Evolutionary conservation across 37 sponge, comb jelly and placozoan species (phyloP).

Genomic region (Amphimedon queenslandica): DNA sequence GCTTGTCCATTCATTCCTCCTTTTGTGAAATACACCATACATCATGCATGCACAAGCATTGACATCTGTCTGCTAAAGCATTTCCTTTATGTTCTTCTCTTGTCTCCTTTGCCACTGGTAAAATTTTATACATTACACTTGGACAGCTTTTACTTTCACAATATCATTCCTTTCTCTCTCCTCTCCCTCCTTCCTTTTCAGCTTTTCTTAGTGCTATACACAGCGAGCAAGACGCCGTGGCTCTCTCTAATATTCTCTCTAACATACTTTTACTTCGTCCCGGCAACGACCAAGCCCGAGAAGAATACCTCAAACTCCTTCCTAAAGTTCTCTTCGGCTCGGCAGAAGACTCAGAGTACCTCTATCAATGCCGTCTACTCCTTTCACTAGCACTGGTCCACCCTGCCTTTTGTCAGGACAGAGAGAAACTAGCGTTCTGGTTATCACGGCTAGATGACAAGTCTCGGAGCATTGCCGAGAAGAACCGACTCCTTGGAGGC

Average conservation of each 20-base stretch:
- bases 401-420: conserved; percentile 90
- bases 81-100: neutral
- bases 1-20: no score
- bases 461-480: conserved; percentile 27
- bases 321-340: conserved; percentile 77
- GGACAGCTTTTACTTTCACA: conserved; percentile 5
- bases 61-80: neutral
- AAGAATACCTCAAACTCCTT: conserved; percentile 84
- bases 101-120: neutral
- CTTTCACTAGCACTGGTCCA: conserved; percentile 86
- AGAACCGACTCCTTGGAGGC: neutral
- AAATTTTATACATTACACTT: no score
- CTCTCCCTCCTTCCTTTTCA: conserved; percentile 17
- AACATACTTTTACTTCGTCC: conserved; percentile 81
- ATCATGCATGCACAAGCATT: no score
- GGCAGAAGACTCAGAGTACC: conserved; percentile 58
- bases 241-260: conserved; percentile 52
- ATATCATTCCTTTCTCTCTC: conserved; percentile 13
- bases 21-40: no score
- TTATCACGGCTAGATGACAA: conserved; percentile 66
- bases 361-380: conserved; percentile 84
- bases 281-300: conserved; percentile 58
- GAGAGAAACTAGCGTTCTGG: conserved; percentile 73
- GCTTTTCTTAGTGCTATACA: conserved; percentile 68
- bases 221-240: conserved; percentile 51